Evolutionary conservation across 2,888 invertebrate genomes (phyloP), one percentile per base, ranked within the genome.

Genomic region (Cyclophora albipunctata): DNA sequence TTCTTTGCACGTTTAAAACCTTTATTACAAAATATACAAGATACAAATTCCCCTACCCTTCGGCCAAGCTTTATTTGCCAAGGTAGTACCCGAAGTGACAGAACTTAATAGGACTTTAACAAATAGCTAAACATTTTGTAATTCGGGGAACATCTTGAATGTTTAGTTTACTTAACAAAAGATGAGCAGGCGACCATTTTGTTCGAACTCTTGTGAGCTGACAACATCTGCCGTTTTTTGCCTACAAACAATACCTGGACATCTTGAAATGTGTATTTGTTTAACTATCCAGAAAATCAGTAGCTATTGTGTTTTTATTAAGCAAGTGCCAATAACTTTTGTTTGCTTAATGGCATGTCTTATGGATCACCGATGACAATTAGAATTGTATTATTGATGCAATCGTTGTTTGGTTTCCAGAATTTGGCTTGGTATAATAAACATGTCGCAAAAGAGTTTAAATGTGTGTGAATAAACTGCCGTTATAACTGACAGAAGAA

Each of bases 51-150:
- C 40, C 42, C 54, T 60, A 50, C n/a, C 2, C n/a, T 0, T 4
- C 35, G 0, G 34, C 46, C 34, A 34, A 7, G 3, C 3, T 48
- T 50, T 66, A 44, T 70, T 79, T 71, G 78, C 58, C 56, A 66
- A 68, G 61, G 66, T 69, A 66, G 70, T 69, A 70, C 72, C 72
- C 69, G 71, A 80, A 81, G 81, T 84, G 84, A 83, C 84, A 82
- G 73, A 82, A 78, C 84, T 78, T 85, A 87, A 88, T 87, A 79
- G 82, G 80, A 83, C 71, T 86, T 83, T 86, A 85, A 88, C 87
- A 87, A 87, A 88, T 87, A 84, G 80, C 84, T 84, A 87, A 88
- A 81, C 81, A 82, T 83, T 87, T 82, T 78, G 81, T 82, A 78
- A 86, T 87, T 86, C 87, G 82, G 70, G 67, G 86, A 87, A 88